Base-by-base conservation (phyloP, 2,888 invertebrate genomes). In the Cantharis rufa region DNA sequence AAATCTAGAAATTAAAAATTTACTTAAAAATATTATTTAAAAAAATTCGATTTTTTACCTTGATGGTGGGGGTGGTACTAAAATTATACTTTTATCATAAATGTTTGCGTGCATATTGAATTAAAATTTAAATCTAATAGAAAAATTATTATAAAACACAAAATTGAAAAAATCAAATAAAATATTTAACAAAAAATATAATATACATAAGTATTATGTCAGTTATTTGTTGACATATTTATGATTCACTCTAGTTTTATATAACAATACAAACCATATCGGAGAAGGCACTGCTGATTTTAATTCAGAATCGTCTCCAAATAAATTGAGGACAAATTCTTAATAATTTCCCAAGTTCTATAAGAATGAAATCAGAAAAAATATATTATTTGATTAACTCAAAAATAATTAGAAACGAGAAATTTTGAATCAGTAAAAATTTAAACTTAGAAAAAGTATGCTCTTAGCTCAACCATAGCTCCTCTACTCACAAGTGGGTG, bases 1-100 rank as follows among this genome's bases (percentile, higher is more conserved):
- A 84, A 93, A 95, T 77, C 87, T 86, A 70, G 62, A 89, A 89
- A 48, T 48, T 48, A 9, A 48, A 48, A 48, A n/a, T 48, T n/a
- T n/a, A 48, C 5, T 48, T n/a, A 7, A 2, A 7, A 16, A 2
- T 2, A 15, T 16, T 18, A 10, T 0, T 5, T n/a, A n/a, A 10
- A 15, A 9, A 21, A 24, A 13, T n/a, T 9, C 10, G 2, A 16
- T 13, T 61, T 48, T 16, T 77, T 81, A 83, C 83, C 90, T 90
- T 16, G 90, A 84, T 15, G 88, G 83, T 70, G 90, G 87, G 2
- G 90, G 90, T 1, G 90, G 90, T 68, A 90, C 86, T 64, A 89
- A 88, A n/a, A 48, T 7, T n/a, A 48, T 48, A 48, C 7, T n/a
- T 48, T 48, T n/a, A 48, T 48, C 48, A 48, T 48, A 48, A 48